Percentiles rank a stretch among this genome's conserved stretches.
These are phyloP conservation scores for Eptesicus fuscus DNA, from an alignment of 2,113 vertebrate species.

Conservation along the genomic window DNA sequence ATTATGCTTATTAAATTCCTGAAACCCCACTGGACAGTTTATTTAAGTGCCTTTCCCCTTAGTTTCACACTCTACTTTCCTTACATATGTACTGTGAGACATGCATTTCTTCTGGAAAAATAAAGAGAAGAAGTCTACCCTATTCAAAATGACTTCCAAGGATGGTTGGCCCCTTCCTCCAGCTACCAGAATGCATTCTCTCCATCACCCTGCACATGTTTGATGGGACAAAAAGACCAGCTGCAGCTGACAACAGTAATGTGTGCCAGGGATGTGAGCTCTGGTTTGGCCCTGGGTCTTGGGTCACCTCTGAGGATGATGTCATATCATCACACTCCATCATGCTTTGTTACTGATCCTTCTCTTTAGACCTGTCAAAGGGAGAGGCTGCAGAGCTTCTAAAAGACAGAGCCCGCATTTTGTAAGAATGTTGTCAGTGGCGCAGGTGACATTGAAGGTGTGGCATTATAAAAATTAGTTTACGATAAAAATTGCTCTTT, in stretches of 20 bases:
- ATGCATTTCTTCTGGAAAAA: background rate
- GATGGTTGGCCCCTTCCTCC: background rate
- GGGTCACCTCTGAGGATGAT: slow-evolving; percentile 45
- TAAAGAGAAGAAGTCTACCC: background rate
- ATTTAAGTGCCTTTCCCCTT: slow-evolving; percentile 4
- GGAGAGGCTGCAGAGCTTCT: background rate
- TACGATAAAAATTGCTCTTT: slow-evolving; percentile 35
- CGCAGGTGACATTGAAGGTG: slow-evolving; percentile 20
- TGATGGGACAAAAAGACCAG: background rate
- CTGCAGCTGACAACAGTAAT: background rate
- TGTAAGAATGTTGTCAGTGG: background rate
- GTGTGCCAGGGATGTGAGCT: background rate
- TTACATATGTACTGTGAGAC: background rate
- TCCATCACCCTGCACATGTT: background rate
- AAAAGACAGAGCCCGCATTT: background rate
- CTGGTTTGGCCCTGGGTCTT: background rate
- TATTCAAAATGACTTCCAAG: background rate
- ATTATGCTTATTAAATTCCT: slow-evolving; percentile 46
- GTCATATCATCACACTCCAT: slow-evolving; percentile 36
- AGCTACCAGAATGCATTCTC: background rate
- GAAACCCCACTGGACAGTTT: background rate
- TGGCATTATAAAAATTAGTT: slow-evolving; percentile 53
- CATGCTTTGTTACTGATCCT: slow-evolving; percentile 32
- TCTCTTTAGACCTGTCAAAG: background rate
- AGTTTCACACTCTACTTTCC: background rate